Base-by-base conservation (phyloP, 2,113 vertebrate genomes). In the Malurus elegans region DNA sequence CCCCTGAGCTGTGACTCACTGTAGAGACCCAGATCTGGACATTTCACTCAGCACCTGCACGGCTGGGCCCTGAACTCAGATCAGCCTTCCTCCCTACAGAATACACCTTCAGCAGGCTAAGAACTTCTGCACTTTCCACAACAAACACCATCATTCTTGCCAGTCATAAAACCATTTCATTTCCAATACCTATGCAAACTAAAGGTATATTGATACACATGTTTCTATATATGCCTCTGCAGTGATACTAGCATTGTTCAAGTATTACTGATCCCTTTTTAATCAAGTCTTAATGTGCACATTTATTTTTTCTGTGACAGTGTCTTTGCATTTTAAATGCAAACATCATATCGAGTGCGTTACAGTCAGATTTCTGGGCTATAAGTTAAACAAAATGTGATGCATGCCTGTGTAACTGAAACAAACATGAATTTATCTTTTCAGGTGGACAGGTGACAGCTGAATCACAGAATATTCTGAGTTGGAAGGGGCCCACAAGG, bases 311-410 rank as follows among this genome's bases (percentile, higher is more conserved):
- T 10, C 31, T 45, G 10, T 53, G 38, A 34, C 51, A 78, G 40
- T 3, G 1, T 17, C 18, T 44, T 48, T 90, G 26, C 47, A 8
- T 56, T 91, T 91, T 64, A 92, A 86, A 72, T 19, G 24, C 13
- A 34, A 31, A 24, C 31, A 54, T 67, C 1, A 1, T 23, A 62
- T 17, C 3, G 1, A 72, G 17, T 4, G 34, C 3, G 9, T 18
- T 58, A 31, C 31, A 24, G 29, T 54, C 48, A 81, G 26, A 82
- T 26, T 85, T 69, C 66, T 29, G 19, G 44, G 44, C 65, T 75
- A 0, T 23, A 90, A 56, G 21, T 71, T 75, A 85, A 82, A 76
- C 15, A 50, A 73, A 38, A 85, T 57, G 38, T 26, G 38, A 90
- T 67, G 62, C 71, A 42, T 4, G 14, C 47, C 85, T 93, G 75